A percentile compares a stretch with the other conserved stretches of the same genome.
Evolutionary conservation across 2,888 invertebrate genomes (phyloP).

Genomic region (Toxonevra muliebris): DNA sequence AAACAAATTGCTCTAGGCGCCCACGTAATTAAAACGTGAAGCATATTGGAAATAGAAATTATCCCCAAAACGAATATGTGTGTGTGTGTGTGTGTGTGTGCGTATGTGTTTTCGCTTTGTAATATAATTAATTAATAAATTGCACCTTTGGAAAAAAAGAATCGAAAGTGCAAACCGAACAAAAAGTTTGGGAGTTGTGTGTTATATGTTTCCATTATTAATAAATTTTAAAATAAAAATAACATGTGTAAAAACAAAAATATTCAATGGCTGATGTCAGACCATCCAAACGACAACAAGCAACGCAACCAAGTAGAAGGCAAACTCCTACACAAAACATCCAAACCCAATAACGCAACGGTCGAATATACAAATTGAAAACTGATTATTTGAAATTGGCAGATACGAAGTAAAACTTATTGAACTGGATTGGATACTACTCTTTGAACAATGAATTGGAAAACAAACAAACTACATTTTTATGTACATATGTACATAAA

Average conservation of each 20-base stretch:
- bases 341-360: background rate
- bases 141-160: slow-evolving; percentile 7
- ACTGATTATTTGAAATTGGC: too few species aligned
- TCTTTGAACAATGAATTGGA: background rate
- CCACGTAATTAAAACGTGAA: slow-evolving; percentile 16
- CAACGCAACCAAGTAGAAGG: background rate
- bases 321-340: too few species aligned
- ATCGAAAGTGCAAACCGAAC: too few species aligned
- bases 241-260: background rate
- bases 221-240: slow-evolving; percentile 1
- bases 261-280: slow-evolving; percentile 9
- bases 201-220: background rate
- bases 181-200: too few species aligned
- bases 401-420: too few species aligned
- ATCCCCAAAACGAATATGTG: background rate
- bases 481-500: background rate
- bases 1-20: slow-evolving; percentile 1
- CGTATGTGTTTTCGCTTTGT: background rate
- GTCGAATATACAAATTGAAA: background rate
- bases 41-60: too few species aligned
- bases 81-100: background rate
- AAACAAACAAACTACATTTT: background rate
- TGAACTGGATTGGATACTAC: background rate
- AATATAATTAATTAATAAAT: too few species aligned
- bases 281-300: background rate